Conservation (phyloP, 2,888 invertebrate species). For the Tridacna gigas region DNA sequence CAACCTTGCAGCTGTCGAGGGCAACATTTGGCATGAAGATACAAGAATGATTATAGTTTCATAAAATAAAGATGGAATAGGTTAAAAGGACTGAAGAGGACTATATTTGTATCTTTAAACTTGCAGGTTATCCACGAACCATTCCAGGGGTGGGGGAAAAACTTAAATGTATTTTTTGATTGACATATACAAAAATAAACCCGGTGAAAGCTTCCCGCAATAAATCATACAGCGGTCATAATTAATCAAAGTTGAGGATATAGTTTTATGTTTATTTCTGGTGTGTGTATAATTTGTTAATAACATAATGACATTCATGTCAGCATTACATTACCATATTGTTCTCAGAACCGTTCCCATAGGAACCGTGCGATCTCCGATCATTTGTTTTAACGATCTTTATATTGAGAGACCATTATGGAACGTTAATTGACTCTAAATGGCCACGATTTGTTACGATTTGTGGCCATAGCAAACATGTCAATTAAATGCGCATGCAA, state of each 20-base stretch:
- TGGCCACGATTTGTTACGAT: slow-evolving; percentile 68
- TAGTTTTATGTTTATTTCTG: slow-evolving; percentile 57
- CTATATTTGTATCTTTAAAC: too few species aligned
- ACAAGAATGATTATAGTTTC: too few species aligned
- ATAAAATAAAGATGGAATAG: too few species aligned
- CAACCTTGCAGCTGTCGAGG: too few species aligned
- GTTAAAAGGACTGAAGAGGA: too few species aligned
- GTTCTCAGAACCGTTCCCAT: slow-evolving; percentile 27
- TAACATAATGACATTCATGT: slow-evolving; percentile 63
- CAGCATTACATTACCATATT: slow-evolving; percentile 58
- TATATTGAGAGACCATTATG: slow-evolving; percentile 61
- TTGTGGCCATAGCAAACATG: slow-evolving; percentile 60
- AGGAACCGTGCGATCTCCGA: slow-evolving; percentile 52
- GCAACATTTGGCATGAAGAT: too few species aligned
- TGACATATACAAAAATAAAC: slow-evolving; percentile 22
- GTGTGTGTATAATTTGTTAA: slow-evolving; percentile 55
- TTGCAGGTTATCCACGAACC: neutral
- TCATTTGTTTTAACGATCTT: slow-evolving; percentile 60
- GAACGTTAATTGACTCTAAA: slow-evolving; percentile 63
- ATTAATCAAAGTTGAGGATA: slow-evolving; percentile 60
- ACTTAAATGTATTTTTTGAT: neutral
- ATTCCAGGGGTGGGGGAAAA: neutral
- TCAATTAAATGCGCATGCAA: slow-evolving; percentile 68
- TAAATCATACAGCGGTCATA: slow-evolving; percentile 45
- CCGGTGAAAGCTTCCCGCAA: neutral